Evolutionary conservation across 2,888 invertebrate species (phyloP).

Genomic region (Eretmocerus hayati): DNA sequence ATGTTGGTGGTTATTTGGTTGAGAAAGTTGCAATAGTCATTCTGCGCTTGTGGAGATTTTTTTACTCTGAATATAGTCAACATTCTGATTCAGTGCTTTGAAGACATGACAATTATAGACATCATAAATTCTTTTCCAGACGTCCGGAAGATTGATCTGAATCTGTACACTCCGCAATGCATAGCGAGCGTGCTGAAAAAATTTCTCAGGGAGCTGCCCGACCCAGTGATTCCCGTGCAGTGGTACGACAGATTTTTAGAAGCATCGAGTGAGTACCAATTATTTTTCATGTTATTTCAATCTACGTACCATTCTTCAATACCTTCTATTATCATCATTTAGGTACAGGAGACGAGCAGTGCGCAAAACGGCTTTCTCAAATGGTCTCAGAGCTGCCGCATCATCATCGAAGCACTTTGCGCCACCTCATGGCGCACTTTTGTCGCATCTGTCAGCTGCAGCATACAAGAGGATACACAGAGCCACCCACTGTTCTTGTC

Average conservation of each 20-base stretch:
- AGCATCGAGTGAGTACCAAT: conserved; percentile 49
- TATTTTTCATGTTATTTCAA: too few relatives aligned
- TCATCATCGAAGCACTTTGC: conserved; percentile 58
- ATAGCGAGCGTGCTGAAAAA: conserved; percentile 62
- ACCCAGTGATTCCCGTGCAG: conserved; percentile 68
- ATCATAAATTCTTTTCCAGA: conserved; percentile 38
- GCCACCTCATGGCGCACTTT: conserved; percentile 63
- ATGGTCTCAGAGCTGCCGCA: conserved; percentile 60
- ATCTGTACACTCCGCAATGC: conserved; percentile 50
- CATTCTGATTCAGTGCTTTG: too few relatives aligned
- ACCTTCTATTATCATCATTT: too few relatives aligned
- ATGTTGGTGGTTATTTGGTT: too few relatives aligned
- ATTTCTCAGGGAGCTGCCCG: conserved; percentile 65
- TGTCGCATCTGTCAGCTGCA: conserved; percentile 65
- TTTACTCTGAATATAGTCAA: too few relatives aligned
- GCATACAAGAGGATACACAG: conserved; percentile 56
- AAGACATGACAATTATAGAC: too few relatives aligned
- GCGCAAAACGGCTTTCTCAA: conserved; percentile 50
- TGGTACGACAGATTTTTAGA: conserved; percentile 66
- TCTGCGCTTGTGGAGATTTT: too few relatives aligned
- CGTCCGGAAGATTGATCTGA: conserved; percentile 47
- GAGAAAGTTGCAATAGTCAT: too few relatives aligned
- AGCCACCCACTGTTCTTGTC: conserved; percentile 60
- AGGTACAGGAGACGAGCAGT: conserved; percentile 50
- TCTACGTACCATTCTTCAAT: too few relatives aligned